Evolutionary conservation across 2,888 invertebrate species (phyloP), one percentile per base, ranked within the genome.

Genomic region (Cryptus armator): DNA sequence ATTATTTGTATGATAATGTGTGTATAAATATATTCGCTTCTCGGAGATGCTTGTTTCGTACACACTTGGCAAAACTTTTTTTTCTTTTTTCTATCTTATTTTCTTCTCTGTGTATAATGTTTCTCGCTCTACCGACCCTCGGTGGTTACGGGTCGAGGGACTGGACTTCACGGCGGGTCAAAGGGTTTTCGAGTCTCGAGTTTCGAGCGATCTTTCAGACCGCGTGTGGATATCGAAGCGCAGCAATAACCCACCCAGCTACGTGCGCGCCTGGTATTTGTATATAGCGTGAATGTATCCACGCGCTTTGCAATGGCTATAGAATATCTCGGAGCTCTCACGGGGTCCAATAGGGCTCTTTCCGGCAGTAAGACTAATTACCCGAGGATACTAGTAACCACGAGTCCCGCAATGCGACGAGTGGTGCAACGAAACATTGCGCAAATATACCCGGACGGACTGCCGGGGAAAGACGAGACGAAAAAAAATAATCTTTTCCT

Each of bases 391-490:
- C 76, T 71, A 71, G 81, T 76, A 76, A 77, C 66, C 76, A 37
- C 76, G 4, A 66, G 76, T 29, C 70, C 64, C 75, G 64, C 70
- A 48, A 32, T 64, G 48, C 59, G 81, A 76, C 62, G 75, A 64
- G 64, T 43, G 48, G 43, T 67, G 66, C 43, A 46, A 68, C 71
- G 66, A 56, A 29, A 43, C 59, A 37, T 19, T 43, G 67, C 59
- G 12, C 67, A 43, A 56, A 12, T 56, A 19, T 74, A 29, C 62
- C 24, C 29, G 56, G 12, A 81, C 29, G 56, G n/a, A 83, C 74
- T 86, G 87, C 87, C 85, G 70, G 83, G 87, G 86, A 85, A 87
- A 87, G 87, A 86, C 85, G 81, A 88, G 85, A 86, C 83, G 90
- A 2, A 29, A 29, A 56, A 56, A 59, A 59, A 1, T 59, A 0